Evolutionary conservation across 2,113 vertebrate genomes (phyloP).

Genomic region (Gila orcuttii): DNA sequence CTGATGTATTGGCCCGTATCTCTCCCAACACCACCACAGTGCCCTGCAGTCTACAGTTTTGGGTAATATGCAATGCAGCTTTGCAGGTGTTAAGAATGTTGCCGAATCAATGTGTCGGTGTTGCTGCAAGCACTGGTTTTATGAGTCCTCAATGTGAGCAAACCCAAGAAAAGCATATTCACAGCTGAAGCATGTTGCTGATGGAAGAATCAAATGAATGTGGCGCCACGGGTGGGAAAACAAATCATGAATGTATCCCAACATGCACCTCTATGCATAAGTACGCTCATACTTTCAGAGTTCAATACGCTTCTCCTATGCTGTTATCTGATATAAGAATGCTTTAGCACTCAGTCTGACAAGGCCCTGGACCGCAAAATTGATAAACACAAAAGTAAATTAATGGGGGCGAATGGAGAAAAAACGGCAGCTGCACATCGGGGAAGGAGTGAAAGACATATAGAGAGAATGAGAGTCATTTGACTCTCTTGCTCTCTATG

Average conservation of each 20-base stretch:
- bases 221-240: conserved; percentile 20
- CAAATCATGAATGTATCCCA: conserved; percentile 21
- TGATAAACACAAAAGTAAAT: conserved; percentile 41
- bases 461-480: conserved; percentile 32
- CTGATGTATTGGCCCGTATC: neutral
- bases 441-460: conserved; percentile 34
- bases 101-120: conserved; percentile 42
- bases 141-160: conserved; percentile 52
- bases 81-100: conserved; percentile 49
- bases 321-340: conserved; percentile 13
- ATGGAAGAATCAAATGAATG: conserved; percentile 48
- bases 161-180: conserved; percentile 39
- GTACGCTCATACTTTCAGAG: neutral
- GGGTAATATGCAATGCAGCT: conserved; percentile 48
- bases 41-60: conserved; percentile 40
- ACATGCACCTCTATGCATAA: conserved; percentile 36
- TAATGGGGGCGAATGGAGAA: neutral
- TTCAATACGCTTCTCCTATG: neutral
- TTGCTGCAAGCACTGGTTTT: conserved; percentile 45
- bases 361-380: conserved; percentile 39
- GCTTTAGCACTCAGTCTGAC: conserved; percentile 35
- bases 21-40: conserved; percentile 36
- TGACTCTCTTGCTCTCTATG: neutral
- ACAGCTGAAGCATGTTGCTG: conserved; percentile 34
- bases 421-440: neutral